A percentile compares a stretch with the other conserved stretches of the same genome.
phyloP scores from a whole-genome alignment of 2,113 vertebrate species.

The Neolamprologus modestus region DNA sequence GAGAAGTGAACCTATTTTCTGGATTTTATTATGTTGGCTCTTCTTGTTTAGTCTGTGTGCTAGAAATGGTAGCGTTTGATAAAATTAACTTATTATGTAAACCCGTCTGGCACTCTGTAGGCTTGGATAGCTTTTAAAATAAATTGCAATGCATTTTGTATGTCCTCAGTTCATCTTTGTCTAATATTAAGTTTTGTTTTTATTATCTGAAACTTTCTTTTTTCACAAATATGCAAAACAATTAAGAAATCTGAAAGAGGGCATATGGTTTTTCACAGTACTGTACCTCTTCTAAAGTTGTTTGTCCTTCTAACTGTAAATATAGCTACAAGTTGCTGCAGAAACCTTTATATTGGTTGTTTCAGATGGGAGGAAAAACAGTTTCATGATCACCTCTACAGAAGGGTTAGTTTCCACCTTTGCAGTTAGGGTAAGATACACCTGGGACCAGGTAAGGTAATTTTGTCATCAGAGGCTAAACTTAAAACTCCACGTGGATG shows the following conservation, averaged over 20 bases:
- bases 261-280: not conserved
- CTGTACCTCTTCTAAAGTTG: not conserved
- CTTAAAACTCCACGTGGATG: not conserved
- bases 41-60: not conserved
- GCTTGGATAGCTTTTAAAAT: not conserved
- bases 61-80: not conserved
- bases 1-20: not conserved
- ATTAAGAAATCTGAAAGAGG: not conserved
- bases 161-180: not conserved
- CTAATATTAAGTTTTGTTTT: not conserved
- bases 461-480: not conserved
- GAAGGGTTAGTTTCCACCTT: not conserved
- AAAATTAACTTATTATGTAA: not conserved
- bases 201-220: not conserved
- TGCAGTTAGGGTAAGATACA: not conserved
- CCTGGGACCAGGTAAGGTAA: not conserved
- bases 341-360: not conserved
- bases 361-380: not conserved
- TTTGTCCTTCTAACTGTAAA: not conserved
- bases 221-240: not conserved
- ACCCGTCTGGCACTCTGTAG: not conserved
- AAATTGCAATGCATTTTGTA: not conserved
- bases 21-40: not conserved
- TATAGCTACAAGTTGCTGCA: not conserved
- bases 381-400: not conserved